Base-by-base conservation (phyloP, 2,888 invertebrate species). In the Quadroppia sp. region DNA sequence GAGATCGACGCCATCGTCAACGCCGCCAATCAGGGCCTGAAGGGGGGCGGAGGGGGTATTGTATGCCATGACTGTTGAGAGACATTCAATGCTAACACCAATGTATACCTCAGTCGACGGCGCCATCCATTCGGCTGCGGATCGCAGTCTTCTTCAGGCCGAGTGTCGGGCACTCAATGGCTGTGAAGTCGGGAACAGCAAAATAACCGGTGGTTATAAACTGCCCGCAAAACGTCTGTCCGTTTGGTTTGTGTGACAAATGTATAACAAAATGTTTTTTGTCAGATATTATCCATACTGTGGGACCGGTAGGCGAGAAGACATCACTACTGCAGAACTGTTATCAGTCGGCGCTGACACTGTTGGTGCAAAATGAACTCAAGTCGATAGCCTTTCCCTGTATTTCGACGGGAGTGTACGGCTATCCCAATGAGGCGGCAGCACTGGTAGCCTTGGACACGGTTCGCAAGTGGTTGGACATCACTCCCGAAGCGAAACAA, bases 1-100 rank as follows among this genome's bases (percentile, higher is more conserved):
- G 90, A 91, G 85, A 86, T 94, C 74, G 92, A 93, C 84, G 90
- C 89, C 0, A 92, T 94, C 79, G 92, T 93, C 0, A 94, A 94
- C 85, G 94, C 94, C 45, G 94, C 94, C 0, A 94, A 94, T 83
- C 86, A 86, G 0, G 82, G 82, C 25, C 83, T 94, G 56, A 81
- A 86, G 67, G 91, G 91, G 9, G 94, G 94, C 30, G 92, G 92
- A 36, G 93, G 94, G 81, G 87, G 87, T 87, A 81, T 75, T 36
- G 72, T n/a, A 25, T n/a, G n/a, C n/a, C n/a, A n/a, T n/a, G n/a
- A n/a, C n/a, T n/a, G n/a, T n/a, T n/a, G n/a, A n/a, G n/a, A 3
- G 17, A 40, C 32, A 53, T 45, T 32, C 15, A 45, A 42, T 64
- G 32, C 20, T 25, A 61, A 9, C 17, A 74, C 9, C 9, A 9